Conservation (phyloP, 2,888 invertebrate species). For the Sycophila texana region DNA sequence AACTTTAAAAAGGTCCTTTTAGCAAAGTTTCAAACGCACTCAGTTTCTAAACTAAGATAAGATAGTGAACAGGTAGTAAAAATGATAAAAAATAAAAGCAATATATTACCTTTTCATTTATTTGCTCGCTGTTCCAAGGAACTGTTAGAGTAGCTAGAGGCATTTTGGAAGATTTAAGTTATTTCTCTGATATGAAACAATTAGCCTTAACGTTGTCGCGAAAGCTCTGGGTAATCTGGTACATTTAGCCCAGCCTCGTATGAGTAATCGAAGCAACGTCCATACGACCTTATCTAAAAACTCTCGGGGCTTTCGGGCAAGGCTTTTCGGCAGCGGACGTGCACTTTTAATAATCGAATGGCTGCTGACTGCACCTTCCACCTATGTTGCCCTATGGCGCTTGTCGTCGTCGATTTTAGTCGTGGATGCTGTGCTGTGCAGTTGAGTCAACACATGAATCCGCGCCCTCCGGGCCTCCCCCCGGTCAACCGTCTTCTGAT, state of each 20-base stretch:
- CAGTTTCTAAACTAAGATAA: neutral
- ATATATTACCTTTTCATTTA: slow-evolving; percentile 66
- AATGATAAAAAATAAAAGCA: neutral
- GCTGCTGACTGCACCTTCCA: slow-evolving; percentile 24
- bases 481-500: neutral
- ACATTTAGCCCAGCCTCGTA: slow-evolving; percentile 46
- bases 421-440: slow-evolving; percentile 22
- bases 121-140: slow-evolving; percentile 72
- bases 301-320: slow-evolving; percentile 4
- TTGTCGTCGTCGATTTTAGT: slow-evolving; percentile 24
- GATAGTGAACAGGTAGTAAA: neutral
- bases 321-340: neutral
- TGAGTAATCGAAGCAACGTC: slow-evolving; percentile 38
- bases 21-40: neutral
- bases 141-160: slow-evolving; percentile 72
- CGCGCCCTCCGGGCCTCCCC: neutral
- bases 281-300: slow-evolving; percentile 1
- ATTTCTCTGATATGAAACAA: slow-evolving; percentile 8
- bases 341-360: neutral
- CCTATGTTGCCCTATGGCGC: neutral
- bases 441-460: slow-evolving; percentile 13
- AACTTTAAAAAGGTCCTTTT: neutral
- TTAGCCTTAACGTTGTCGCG: slow-evolving; percentile 3
- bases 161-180: slow-evolving; percentile 61
- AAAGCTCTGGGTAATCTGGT: slow-evolving; percentile 38